Base-by-base conservation (phyloP, 1,140 invertebrate species). In the Hyposmocoma kahamanoa region DNA sequence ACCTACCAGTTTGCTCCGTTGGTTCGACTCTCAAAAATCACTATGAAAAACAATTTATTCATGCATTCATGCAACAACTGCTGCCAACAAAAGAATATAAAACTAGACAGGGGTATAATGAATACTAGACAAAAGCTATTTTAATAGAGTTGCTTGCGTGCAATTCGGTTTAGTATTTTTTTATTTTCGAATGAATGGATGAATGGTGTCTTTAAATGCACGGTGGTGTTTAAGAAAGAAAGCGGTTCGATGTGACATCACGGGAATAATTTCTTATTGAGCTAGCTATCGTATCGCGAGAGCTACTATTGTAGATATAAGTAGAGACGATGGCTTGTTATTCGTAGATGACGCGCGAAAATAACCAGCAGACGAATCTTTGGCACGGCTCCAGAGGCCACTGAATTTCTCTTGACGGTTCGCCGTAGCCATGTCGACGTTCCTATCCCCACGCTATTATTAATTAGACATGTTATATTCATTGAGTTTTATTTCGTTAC, bases 31-130 rank as follows among this genome's bases (percentile, higher is more conserved):
- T 69, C 58, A 80, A 81, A 81, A 41, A 41, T 41, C 38, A 41
- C 38, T 41, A 21, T 45, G 32, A 43, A 46, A 38, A 81, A 84
- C 75, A 84, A 83, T 84, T 84, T 84, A 83, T 84, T 84, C 79
- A 80, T 83, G 80, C 76, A 80, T 78, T 70, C 76, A 69, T 74
- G 72, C 72, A 78, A 70, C 81, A 67, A 78, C 65, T 70, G 59
- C 72, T 54, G 54, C 61, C 52, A 63, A 83, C 81, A 84, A 84
- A 84, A 74, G 79, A 83, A 77, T 83, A 68, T 69, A 69, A 84
- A 83, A 84, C 81, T 84, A 84, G 75, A 74, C 73, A 80, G 81
- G 81, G 77, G 75, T 56, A 76, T 80, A 82, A 82, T 78, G 76
- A 78, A 80, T 79, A 66, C 77, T 84, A 84, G 81, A 80, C 77